Evolutionary conservation across 2,797 vertebrate genomes (phyloP), one percentile per base, ranked within the genome.

Genomic region (Myripristis murdjan): DNA sequence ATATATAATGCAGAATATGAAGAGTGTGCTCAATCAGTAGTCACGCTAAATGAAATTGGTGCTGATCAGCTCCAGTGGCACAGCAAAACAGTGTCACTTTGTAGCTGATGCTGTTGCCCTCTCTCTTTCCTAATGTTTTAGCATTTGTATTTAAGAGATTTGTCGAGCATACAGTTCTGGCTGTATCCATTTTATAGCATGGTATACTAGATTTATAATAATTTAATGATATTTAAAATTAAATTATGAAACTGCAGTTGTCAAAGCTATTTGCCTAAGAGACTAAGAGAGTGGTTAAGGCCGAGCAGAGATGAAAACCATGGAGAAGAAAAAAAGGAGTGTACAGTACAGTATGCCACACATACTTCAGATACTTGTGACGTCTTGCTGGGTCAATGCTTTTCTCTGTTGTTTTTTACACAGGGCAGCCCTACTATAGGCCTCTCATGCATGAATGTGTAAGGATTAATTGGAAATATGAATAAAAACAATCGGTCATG

Each of bases 1-100:
- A 46, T 49, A 28, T 60, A 33, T 61, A 22, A 33, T 22, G 47
- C 16, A 18, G 23, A 49, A 63, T 22, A 37, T 49, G 28, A 14
- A 10, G 6, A 48, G n/a, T 10, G 20, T 49, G 33, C 33, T 23
- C 14, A 46, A 63, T 41, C 31, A 35, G 18, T 22, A 16, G 60
- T 51, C 24, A 60, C 15, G 11, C 11, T 24, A 49, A 49, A 23
- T 24, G 14, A 23, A 49, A 41, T 15, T 49, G 2, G 11, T 49
- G 20, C 46, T 47, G 46, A 46, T 46, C 43, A 41, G 14, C 5
- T 15, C 4, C 39, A 41, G 15, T 41, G 5, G 15, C 37, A 3
- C 39, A 4, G 12, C 4, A 14, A 37, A 15, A 14, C 39, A 15
- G 39, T 15, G 3, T 3, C 33, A 35, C 10, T 6, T 9, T 9